A percentile compares a stretch with the other conserved stretches of the same genome.
These are phyloP conservation scores for Ericerus pela DNA, from an alignment of 1,140 invertebrate genomes.

Conservation along the genomic window DNA sequence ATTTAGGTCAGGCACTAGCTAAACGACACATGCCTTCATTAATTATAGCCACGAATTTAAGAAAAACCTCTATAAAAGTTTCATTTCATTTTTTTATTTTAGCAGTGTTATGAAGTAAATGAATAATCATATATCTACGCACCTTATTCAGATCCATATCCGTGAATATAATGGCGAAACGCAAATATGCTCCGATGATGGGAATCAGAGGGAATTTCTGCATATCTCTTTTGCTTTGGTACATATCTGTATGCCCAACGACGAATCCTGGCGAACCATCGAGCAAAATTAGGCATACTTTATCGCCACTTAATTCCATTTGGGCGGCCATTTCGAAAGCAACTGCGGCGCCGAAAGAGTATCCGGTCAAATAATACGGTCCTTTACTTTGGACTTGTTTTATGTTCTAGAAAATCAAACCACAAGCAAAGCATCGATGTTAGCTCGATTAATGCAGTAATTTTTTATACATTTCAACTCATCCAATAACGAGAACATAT, in stretches of 20 bases:
- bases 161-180: conserved; percentile 65
- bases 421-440: too few relatives aligned
- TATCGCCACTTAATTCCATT: conserved; percentile 51
- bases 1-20: too few relatives aligned
- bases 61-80: background rate
- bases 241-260: conserved; percentile 52
- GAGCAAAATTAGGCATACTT: conserved; percentile 55
- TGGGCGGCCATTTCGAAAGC: conserved; percentile 84
- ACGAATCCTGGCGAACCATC: conserved; percentile 89
- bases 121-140: conserved; percentile 17
- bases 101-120: background rate
- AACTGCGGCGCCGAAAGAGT: conserved; percentile 84
- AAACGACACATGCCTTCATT: too few relatives aligned
- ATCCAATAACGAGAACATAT: too few relatives aligned
- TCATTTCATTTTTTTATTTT: background rate
- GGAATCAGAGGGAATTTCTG: conserved; percentile 34
- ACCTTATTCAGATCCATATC: conserved; percentile 59
- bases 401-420: too few relatives aligned
- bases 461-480: too few relatives aligned
- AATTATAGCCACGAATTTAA: background rate
- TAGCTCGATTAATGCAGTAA: too few relatives aligned
- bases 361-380: conserved; percentile 76
- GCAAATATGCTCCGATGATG: conserved; percentile 56
- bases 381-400: conserved; percentile 59
- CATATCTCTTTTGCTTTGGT: conserved; percentile 37